Conservation (phyloP, 2,797 vertebrate species). For the Pipistrellus pygmaeus region DNA sequence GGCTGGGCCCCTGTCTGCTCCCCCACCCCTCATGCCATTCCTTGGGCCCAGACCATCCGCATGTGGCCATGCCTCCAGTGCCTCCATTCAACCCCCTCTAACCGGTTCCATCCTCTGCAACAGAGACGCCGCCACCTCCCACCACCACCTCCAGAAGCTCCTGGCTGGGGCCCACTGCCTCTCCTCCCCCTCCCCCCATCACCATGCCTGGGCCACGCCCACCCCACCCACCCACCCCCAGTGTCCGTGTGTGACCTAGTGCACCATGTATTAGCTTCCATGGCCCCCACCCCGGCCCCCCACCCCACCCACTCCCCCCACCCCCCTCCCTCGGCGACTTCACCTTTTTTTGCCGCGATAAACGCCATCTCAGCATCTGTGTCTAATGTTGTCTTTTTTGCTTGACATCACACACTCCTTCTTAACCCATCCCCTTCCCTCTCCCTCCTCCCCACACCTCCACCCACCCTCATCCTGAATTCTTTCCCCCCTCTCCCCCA, state of each 20-base stretch:
- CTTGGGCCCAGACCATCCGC: slow-evolving; percentile 55
- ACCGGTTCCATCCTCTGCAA: slow-evolving; percentile 73
- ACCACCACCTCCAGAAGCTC: slow-evolving; percentile 72
- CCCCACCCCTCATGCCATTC: neutral
- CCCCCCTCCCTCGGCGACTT: slow-evolving; percentile 94
- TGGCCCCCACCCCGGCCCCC: slow-evolving; percentile 90
- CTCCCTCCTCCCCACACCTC: slow-evolving; percentile 75
- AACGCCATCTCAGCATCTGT: slow-evolving; percentile 99
- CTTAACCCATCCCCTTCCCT: slow-evolving; percentile 85
- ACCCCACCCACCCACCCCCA: slow-evolving; percentile 73
- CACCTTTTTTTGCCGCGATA: slow-evolving; percentile 97
- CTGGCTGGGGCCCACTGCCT: slow-evolving; percentile 84
- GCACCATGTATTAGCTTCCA: slow-evolving; percentile 94
- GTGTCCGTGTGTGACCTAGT: slow-evolving; percentile 85
- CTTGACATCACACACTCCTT: slow-evolving; percentile 86
- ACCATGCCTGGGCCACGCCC: slow-evolving; percentile 83
- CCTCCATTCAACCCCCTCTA: slow-evolving; percentile 77
- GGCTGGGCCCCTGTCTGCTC: slow-evolving; percentile 32
- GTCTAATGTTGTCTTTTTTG: slow-evolving; percentile 98
- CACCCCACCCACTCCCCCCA: slow-evolving; percentile 89
- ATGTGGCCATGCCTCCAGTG: slow-evolving; percentile 80
- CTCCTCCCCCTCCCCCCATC: slow-evolving; percentile 89
- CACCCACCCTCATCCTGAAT: slow-evolving; percentile 78
- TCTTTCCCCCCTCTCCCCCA: slow-evolving; percentile 57
- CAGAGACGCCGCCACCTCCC: slow-evolving; percentile 67